Evolutionary conservation across 2,888 invertebrate species (phyloP), one percentile per base, ranked within the genome.

Genomic region (Cremastobaeus sp.): DNA sequence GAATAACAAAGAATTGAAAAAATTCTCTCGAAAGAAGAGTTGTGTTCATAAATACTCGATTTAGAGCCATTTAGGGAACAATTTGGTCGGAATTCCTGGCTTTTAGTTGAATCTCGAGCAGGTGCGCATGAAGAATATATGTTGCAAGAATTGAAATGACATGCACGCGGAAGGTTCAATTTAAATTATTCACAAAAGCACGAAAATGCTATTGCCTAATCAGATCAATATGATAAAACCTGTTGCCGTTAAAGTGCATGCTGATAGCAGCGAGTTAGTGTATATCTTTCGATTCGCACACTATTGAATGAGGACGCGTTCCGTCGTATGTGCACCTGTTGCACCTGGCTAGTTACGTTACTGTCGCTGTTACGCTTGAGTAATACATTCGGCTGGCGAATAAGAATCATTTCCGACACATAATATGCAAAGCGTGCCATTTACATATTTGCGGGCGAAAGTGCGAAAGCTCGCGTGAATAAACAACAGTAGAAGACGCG

Each of bases 291-390:
- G 64, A 69, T 69, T 69, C 57, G 64, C 55, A 57, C 64, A 39
- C 64, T 68, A 74, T 68, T 47, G 64, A 74, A 74, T 35, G 64
- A 45, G 74, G 59, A 64, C 54, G 48, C 62, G 47, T 60, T 30
- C 30, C 66, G 57, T 69, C 68, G 69, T 60, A 74, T 65, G 55
- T 76, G 72, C 77, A 78, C 78, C 78, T 78, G 78, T 77, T 78
- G 78, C 76, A 77, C 77, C 74, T 77, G 76, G 69, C 71, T 73
- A 72, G 73, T 78, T 74, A 69, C 62, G 73, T 64, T 54, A 68
- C 57, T 54, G 59, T 65, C 54, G 50, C 64, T 34, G 45, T 73
- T 72, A 64, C 25, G 30, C 45, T 43, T 45, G 54, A 62, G 59
- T 64, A 68, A 68, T 57, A 21, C 55, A 60, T 14, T 73, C 34